Conservation (phyloP, 2,797 vertebrate species). For the Pelobates cultripes region DNA sequence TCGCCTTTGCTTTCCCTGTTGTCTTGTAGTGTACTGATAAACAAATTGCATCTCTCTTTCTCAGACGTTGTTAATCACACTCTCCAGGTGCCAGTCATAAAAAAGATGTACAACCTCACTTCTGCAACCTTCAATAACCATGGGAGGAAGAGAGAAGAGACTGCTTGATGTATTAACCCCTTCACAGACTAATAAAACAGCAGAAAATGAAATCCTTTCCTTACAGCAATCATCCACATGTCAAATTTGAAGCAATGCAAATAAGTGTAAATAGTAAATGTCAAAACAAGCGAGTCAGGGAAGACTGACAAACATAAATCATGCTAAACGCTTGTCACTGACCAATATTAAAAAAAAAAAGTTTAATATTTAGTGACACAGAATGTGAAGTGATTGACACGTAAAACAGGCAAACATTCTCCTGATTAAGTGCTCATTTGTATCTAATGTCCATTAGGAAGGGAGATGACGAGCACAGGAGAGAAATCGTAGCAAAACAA, state of each 20-base stretch:
- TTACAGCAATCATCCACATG: not conserved
- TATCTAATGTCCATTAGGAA: not conserved
- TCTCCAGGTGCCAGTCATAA: constrained; percentile 41
- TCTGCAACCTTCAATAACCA: constrained; percentile 47
- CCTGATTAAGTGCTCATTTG: not conserved
- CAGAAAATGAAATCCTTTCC: not conserved
- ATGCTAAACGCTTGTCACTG: too few relatives aligned
- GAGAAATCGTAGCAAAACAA: not conserved
- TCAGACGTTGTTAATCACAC: constrained; percentile 31
- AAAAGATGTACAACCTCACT: constrained; percentile 36
- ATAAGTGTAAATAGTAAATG: too few relatives aligned
- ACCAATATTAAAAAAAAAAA: too few relatives aligned
- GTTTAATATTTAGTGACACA: too few relatives aligned
- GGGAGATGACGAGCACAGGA: too few relatives aligned
- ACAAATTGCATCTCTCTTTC: constrained; percentile 31
- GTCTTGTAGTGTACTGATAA: constrained; percentile 34
- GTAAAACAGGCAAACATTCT: not conserved
- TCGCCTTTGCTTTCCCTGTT: constrained; percentile 16
- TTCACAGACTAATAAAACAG: not conserved
- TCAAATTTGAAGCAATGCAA: not conserved
- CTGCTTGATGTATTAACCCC: constrained; percentile 24
- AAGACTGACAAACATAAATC: too few relatives aligned
- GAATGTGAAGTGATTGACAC: too few relatives aligned
- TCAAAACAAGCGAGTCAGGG: too few relatives aligned
- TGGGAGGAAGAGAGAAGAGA: not conserved